A percentile compares a stretch with the other conserved stretches of the same genome.
Conservation (phyloP, 2,113 vertebrate genomes). For the Martes martes region DNA sequence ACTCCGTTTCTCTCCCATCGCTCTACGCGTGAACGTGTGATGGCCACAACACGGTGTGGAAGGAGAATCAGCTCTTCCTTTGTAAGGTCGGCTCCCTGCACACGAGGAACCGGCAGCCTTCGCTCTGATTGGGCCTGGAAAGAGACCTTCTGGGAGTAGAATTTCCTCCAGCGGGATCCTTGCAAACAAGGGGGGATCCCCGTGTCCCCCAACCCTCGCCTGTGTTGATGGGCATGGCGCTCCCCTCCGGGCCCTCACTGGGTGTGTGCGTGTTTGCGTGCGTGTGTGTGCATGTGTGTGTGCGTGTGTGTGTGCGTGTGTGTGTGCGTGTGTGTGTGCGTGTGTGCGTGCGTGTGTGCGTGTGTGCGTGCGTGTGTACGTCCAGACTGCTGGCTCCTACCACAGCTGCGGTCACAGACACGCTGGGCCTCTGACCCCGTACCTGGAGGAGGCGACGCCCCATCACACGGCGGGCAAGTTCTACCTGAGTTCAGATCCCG, state of each 20-base stretch:
- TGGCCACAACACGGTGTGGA: accelerated
- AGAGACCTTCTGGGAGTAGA: accelerated
- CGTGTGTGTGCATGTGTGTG: not conserved
- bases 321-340: not conserved
- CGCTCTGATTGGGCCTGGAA: too few relatives aligned
- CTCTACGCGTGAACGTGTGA: accelerated
- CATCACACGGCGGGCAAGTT: accelerated
- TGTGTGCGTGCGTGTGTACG: not conserved
- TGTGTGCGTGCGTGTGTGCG: too few relatives aligned
- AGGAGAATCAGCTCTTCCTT: not conserved
- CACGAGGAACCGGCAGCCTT: accelerated
- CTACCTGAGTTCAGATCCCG: accelerated
- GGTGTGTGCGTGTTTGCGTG: not conserved
- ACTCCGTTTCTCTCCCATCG: accelerated
- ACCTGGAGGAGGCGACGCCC: accelerated
- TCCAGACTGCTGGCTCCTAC: accelerated
- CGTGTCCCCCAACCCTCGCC: accelerated
- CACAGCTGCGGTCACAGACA: accelerated
- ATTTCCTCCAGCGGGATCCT: too few relatives aligned
- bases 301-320: not conserved
- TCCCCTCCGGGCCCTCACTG: not conserved
- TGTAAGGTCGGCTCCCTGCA: accelerated
- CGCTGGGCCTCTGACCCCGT: not conserved
- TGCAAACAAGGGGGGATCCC: not conserved
- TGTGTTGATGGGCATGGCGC: accelerated